These are phyloP conservation scores for Orthosia incerta DNA, from an alignment of 2,888 invertebrate species.

Conservation along the genomic window DNA sequence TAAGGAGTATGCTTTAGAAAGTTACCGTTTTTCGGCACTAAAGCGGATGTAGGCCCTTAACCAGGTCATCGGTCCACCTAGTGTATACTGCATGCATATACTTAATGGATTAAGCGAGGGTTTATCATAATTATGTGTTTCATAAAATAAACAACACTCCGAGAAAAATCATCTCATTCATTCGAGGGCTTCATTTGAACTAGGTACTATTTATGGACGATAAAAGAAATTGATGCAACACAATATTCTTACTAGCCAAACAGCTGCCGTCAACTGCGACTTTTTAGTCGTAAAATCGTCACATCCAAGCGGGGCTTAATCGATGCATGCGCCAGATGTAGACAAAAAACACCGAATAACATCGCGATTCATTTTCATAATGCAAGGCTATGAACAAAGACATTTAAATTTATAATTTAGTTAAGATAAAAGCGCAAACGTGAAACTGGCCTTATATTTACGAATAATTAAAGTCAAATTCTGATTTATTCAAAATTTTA, in stretches of 20 bases:
- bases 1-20: no score
- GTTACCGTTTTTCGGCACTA: no score
- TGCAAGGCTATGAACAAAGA: slow-evolving; percentile 72
- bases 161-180: background rate
- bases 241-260: background rate
- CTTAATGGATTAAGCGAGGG: slow-evolving; percentile 5
- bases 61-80: no score
- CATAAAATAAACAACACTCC: background rate
- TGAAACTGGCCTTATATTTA: slow-evolving; percentile 59
- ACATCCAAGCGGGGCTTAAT: slow-evolving; percentile 50
- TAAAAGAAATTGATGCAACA: background rate
- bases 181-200: background rate
- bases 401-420: slow-evolving; percentile 79
- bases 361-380: slow-evolving; percentile 74
- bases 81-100: background rate
- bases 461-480: slow-evolving; percentile 58
- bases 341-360: slow-evolving; percentile 67
- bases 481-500: slow-evolving; percentile 36
- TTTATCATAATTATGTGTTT: background rate
- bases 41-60: no score
- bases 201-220: background rate
- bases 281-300: slow-evolving; percentile 26
- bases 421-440: slow-evolving; percentile 66
- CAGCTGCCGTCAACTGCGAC: background rate
- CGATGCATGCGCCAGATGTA: slow-evolving; percentile 72